phyloP scores from a whole-genome alignment of 2,113 vertebrate genomes.

The Pao palembangensis region DNA sequence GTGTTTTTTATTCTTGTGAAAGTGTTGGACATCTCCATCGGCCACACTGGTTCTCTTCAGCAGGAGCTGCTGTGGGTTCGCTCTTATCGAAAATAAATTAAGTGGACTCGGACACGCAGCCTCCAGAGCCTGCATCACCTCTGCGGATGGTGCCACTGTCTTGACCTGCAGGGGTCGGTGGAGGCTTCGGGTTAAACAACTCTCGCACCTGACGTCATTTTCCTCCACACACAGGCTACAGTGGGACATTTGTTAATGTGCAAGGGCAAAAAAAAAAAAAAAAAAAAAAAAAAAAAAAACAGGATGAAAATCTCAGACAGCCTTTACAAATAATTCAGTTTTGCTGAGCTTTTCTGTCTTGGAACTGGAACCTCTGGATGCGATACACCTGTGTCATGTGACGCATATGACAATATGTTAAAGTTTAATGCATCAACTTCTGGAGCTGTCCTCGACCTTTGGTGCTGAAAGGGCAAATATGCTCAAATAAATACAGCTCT shows the following conservation, averaged over 20 bases:
- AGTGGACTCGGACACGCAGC: slow-evolving; percentile 2
- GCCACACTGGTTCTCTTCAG: neutral
- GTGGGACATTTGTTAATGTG: neutral
- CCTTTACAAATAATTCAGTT: neutral
- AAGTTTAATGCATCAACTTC: slow-evolving; percentile 2
- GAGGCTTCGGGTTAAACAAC: slow-evolving; percentile 28
- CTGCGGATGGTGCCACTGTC: slow-evolving; percentile 44
- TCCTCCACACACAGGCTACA: slow-evolving; percentile 72
- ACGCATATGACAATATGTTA: neutral
- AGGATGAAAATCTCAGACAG: neutral
- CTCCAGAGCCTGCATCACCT: slow-evolving; percentile 44
- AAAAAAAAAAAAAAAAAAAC: neutral
- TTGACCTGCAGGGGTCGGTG: neutral
- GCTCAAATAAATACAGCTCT: too few relatives aligned
- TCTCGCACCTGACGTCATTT: slow-evolving; percentile 56
- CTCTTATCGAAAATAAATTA: too few relatives aligned
- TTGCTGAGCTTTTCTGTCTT: neutral
- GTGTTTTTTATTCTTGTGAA: neutral
- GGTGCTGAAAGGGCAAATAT: slow-evolving; percentile 71
- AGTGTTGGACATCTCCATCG: too few relatives aligned
- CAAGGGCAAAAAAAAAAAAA: neutral
- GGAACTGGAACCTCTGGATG: neutral
- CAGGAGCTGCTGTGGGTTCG: too few relatives aligned
- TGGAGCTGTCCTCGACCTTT: slow-evolving; percentile 71
- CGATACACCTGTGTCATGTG: too few relatives aligned